Conservation (phyloP, 35 echinoderm and acorn worm species). For the Nesometra sesokonis region DNA sequence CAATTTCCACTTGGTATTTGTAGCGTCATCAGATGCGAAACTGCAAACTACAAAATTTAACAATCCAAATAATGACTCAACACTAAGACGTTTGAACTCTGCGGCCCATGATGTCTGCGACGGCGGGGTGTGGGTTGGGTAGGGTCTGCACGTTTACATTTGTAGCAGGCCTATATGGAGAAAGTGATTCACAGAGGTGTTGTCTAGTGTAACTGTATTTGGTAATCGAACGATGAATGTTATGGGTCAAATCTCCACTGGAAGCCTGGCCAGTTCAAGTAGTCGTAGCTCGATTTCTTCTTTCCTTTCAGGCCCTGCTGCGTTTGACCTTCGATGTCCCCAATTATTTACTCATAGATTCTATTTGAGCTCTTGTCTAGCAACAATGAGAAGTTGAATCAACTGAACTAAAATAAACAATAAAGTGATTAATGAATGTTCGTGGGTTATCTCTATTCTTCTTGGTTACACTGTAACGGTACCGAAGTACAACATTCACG, state of each 20-base stretch:
- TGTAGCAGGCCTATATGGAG: background rate
- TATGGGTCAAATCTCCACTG: background rate
- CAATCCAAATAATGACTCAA: background rate
- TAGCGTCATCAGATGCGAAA: too few relatives aligned
- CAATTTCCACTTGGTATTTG: too few relatives aligned
- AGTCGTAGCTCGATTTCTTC: background rate
- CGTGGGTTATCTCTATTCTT: too few relatives aligned
- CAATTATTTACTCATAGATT: background rate
- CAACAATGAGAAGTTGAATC: background rate
- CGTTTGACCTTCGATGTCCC: background rate
- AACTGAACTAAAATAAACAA: background rate
- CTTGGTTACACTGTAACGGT: too few relatives aligned
- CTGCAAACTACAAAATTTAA: too few relatives aligned
- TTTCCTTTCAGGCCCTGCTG: background rate
- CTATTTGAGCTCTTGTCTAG: background rate
- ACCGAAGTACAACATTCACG: too few relatives aligned
- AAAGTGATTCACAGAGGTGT: background rate
- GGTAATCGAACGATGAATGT: background rate
- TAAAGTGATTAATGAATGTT: background rate
- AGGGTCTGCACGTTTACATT: background rate
- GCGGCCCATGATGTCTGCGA: background rate
- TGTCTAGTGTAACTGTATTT: background rate
- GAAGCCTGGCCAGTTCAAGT: background rate
- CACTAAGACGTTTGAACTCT: background rate
- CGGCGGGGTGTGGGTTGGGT: background rate